Conservation (phyloP, 2,797 vertebrate genomes). For the Lagodon rhomboides region DNA sequence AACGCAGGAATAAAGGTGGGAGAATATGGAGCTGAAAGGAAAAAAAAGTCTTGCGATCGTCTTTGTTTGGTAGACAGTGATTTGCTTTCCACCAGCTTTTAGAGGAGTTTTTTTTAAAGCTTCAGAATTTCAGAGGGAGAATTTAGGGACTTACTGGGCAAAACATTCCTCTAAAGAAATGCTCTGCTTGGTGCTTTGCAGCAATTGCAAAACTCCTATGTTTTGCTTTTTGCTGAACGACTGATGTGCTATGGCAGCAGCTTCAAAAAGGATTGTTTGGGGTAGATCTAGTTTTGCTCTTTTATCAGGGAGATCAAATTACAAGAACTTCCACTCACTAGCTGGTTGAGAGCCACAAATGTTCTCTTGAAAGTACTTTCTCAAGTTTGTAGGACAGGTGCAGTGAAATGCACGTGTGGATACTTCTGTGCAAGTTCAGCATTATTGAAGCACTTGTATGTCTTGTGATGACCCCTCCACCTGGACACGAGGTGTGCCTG, state of each 20-base stretch:
- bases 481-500: too few relatives aligned
- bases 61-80: slow-evolving; percentile 22
- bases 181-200: slow-evolving; percentile 21
- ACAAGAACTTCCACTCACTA: neutral
- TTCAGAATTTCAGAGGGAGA: slow-evolving; percentile 20
- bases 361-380: neutral
- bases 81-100: slow-evolving; percentile 34
- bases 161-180: slow-evolving; percentile 31
- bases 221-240: slow-evolving; percentile 6
- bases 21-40: slow-evolving; percentile 13
- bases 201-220: slow-evolving; percentile 16
- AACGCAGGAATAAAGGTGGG: slow-evolving; percentile 26
- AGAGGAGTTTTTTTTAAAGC: neutral
- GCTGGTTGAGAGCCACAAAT: neutral
- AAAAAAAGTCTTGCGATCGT: slow-evolving; percentile 8
- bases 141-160: slow-evolving; percentile 7
- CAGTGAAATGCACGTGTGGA: neutral
- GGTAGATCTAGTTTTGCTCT: slow-evolving; percentile 17
- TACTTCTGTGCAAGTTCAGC: neutral
- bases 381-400: neutral
- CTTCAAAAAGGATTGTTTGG: slow-evolving; percentile 16
- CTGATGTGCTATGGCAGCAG: slow-evolving; percentile 20
- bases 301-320: slow-evolving; percentile 4
- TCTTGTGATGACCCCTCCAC: too few relatives aligned
- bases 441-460: neutral